Conservation (phyloP, 2,797 vertebrate species). For the Tauraco hartlaubi region DNA sequence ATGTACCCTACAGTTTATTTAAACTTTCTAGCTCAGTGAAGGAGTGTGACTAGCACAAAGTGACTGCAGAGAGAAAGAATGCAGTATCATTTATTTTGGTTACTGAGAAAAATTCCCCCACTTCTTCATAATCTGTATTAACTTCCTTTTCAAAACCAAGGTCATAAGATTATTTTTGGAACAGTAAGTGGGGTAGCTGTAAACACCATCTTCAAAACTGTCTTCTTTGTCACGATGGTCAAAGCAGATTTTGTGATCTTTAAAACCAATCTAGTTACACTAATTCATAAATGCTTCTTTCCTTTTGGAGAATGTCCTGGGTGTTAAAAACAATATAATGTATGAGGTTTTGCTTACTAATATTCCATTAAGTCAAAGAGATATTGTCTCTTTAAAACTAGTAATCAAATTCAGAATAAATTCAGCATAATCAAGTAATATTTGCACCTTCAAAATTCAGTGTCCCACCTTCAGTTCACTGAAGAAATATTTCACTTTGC, state of each 20-base stretch:
- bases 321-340: not conserved
- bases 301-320: not conserved
- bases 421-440: conserved; percentile 38
- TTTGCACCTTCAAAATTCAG: conserved; percentile 45
- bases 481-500: conserved; percentile 52
- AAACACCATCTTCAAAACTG: not conserved
- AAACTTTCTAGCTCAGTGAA: not conserved
- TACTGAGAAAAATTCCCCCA: not conserved
- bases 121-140: not conserved
- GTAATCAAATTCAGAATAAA: conserved; percentile 10
- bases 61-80: not conserved
- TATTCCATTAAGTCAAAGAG: not conserved
- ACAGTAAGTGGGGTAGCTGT: not conserved
- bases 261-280: not conserved
- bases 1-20: not conserved
- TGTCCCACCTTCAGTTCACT: conserved; percentile 46
- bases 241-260: not conserved
- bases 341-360: not conserved
- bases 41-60: not conserved
- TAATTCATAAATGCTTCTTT: not conserved
- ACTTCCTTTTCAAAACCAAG: not conserved
- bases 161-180: not conserved
- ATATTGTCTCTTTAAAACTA: conserved; percentile 10
- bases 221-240: not conserved
- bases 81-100: not conserved